Evolutionary conservation across 2,797 vertebrate genomes (phyloP).

Genomic region (Dicrostonyx torquatus): DNA sequence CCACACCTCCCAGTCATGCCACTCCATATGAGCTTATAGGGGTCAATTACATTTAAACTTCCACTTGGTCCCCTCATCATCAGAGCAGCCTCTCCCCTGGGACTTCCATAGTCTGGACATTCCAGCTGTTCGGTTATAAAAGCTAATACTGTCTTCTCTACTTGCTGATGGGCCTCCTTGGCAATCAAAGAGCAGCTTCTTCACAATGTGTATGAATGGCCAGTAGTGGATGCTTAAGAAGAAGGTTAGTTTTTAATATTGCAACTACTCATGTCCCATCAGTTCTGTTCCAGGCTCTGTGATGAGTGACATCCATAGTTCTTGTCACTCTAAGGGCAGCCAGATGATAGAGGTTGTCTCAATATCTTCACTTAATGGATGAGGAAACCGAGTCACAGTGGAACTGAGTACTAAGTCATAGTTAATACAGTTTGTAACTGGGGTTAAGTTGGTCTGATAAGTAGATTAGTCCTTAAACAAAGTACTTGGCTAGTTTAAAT

Average conservation of each 20-base stretch:
- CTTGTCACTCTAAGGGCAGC: not conserved
- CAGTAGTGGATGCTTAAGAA: not conserved
- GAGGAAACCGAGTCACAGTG: not conserved
- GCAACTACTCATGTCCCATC: not conserved
- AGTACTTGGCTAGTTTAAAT: not conserved
- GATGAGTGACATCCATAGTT: not conserved
- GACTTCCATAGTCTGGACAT: not conserved
- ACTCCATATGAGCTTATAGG: not conserved
- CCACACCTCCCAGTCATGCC: not conserved
- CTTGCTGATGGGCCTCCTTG: not conserved
- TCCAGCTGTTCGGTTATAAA: not conserved
- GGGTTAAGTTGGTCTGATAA: not conserved
- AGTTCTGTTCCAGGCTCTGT: not conserved
- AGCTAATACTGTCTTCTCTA: conserved; percentile 3
- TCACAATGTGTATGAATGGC: not conserved
- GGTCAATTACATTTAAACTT: not conserved
- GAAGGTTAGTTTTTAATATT: not conserved
- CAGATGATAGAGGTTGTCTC: not conserved
- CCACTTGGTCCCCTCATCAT: not conserved
- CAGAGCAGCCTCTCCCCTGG: not conserved
- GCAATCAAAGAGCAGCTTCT: not conserved
- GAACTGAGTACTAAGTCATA: not conserved
- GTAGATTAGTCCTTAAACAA: not conserved
- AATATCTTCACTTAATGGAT: not conserved
- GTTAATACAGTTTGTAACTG: not conserved